Base-by-base conservation (phyloP, 2,113 vertebrate species). In the Bubo bubo region DNA sequence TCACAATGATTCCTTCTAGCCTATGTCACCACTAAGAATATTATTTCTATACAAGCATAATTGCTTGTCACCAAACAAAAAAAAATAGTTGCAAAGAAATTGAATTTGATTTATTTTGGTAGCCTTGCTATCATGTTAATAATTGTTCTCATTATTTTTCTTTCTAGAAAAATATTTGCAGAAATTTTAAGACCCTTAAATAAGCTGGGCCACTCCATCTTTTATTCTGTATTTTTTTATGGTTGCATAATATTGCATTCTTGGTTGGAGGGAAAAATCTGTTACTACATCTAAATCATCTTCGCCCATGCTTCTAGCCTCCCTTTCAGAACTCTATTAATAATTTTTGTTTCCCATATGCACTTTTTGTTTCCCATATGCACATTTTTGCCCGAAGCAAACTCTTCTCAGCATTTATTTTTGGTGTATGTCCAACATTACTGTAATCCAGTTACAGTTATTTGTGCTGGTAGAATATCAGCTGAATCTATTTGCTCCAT, bases 321-420 rank as follows among this genome's bases (percentile, higher is more conserved):
- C 88, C 74, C 83, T 95, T 96, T 98, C 49, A 39, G 90, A 97
- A 76, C 39, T 60, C 95, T 97, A 75, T 97, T 97, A 98, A 95
- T 97, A 97, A 85, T 83, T 96, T 97, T 95, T 60, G 20, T 88
- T 96, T 96, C 76, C 88, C 93, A 96, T 97, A 94, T 95, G 94
- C 80, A 94, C 52, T 94, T 97, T 97, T 96, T 82, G 93, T 96
- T 97, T 96, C 68, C 74, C 92, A 94, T 97, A 95, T 96, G 95
- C 35, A 84, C 79, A 88, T 68, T 95, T 93, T 93, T 95, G 86
- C 92, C 95, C 8, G 35, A 91, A 98, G 95, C 87, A 97, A 97
- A 93, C 94, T 97, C 79, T 97, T 95, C 92, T 97, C 60, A 63
- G 79, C 12, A 32, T 93, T 97, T 95, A 90, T 95, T 97, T 97